Evolutionary conservation across 2,888 invertebrate genomes (phyloP), one percentile per base, ranked within the genome.

Genomic region (Graphium colonna): DNA sequence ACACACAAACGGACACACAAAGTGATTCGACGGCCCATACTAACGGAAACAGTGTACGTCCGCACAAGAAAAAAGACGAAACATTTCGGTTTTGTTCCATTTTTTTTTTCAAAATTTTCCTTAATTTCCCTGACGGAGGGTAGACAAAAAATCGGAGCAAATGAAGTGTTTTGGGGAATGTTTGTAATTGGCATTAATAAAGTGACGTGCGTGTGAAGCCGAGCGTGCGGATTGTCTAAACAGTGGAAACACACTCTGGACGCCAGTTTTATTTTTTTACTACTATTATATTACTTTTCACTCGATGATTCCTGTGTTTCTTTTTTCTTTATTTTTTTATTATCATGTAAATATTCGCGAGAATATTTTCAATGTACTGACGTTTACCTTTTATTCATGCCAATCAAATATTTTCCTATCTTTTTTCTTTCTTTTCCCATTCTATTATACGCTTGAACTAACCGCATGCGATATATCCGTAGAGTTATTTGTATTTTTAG

Each of bases 101-200:
- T 38, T 39, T 71, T 65, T 36, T 63, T 71, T 66, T 61, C 60
- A 60, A 65, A 60, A 56, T 62, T 52, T 58, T 56, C 58, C 12
- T 7, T 21, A 17, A 9, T 15, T n/a, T n/a, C 4, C 3, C 26
- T 7, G 26, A 7, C 26, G 26, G 26, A 3, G 26, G 21, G 21
- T 31, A 3, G 1, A 16, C 33, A 18, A 36, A 43, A 49, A 49
- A 70, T 61, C 60, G 68, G 68, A 61, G 59, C 69, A 68, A 68
- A 64, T 64, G 55, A 46, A 68, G 65, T 67, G 77, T 77, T 77
- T 75, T 73, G 71, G 79, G 79, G 80, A 80, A 77, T 77, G 74
- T 77, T 81, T 87, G 87, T 86, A 82, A 89, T 88, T 88, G 88
- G 89, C 88, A 88, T 88, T 79, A 72, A 77, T 75, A 82, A 82